Evolutionary conservation across 2,888 invertebrate genomes (phyloP).

Genomic region (Trissolcus japonicus): DNA sequence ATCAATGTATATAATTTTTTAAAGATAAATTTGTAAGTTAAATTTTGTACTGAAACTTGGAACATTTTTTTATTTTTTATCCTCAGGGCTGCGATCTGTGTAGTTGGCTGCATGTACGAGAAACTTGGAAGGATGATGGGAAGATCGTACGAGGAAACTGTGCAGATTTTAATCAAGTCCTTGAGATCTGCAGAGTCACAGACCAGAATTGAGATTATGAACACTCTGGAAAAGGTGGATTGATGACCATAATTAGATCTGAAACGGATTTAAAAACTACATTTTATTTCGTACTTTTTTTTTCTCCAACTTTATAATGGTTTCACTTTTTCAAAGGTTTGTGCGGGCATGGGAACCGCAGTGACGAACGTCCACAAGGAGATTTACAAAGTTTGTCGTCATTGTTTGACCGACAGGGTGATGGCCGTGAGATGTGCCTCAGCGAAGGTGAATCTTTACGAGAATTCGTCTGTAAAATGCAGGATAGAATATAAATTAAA

Average conservation of each 20-base stretch:
- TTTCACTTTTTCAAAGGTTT: constrained; percentile 78
- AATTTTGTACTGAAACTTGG: neutral
- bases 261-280: neutral
- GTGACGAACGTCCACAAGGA: constrained; percentile 91
- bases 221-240: constrained; percentile 92
- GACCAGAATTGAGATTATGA: constrained; percentile 96
- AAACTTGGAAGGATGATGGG: constrained; percentile 99
- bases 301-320: neutral
- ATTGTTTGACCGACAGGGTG: constrained; percentile 92
- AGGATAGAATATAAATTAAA: too few species aligned
- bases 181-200: constrained; percentile 96
- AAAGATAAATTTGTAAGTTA: too few species aligned
- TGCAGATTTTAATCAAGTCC: constrained; percentile 92
- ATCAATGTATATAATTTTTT: too few species aligned
- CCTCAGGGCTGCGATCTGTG: constrained; percentile 93
- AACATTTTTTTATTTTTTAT: constrained; percentile 3
- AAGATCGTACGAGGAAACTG: constrained; percentile 97
- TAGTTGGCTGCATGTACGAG: constrained; percentile 98
- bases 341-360: constrained; percentile 96
- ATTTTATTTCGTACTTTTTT: neutral
- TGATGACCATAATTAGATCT: too few species aligned
- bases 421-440: constrained; percentile 96
- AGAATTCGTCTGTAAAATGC: too few species aligned
- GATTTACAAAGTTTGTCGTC: constrained; percentile 92
- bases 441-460: constrained; percentile 79